A percentile compares a stretch with the other conserved stretches of the same genome.
Evolutionary conservation across 1,140 invertebrate genomes (phyloP).

Genomic region (Kradibia gibbosae): DNA sequence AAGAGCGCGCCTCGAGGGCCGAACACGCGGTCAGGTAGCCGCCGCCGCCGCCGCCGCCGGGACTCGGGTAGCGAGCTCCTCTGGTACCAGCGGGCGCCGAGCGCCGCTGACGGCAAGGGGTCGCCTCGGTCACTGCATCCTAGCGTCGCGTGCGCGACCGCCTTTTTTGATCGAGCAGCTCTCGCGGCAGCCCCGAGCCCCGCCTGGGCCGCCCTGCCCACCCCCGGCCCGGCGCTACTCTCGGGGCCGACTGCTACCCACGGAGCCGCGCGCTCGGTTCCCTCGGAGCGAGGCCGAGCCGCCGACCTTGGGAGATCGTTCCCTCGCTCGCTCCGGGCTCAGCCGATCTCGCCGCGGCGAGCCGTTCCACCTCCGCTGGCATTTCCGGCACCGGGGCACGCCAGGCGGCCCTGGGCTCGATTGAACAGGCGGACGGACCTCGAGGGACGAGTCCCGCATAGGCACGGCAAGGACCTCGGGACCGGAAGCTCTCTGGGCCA

Average conservation of each 20-base stretch:
- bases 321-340: neutral
- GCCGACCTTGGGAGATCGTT: neutral
- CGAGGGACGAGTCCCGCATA: neutral
- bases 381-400: no score
- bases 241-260: no score
- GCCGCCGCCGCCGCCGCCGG: neutral
- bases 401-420: neutral
- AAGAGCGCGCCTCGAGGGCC: neutral
- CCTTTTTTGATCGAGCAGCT: no score
- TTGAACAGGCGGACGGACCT: neutral
- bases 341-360: neutral
- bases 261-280: no score
- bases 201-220: no score
- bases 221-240: no score
- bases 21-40: neutral
- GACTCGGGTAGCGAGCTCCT: no score
- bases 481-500: neutral
- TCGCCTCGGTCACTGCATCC: neutral
- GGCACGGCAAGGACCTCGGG: neutral
- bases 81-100: neutral
- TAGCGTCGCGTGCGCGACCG: neutral
- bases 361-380: no score
- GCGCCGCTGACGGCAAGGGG: neutral
- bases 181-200: no score
- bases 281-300: neutral